Evolutionary conservation across 1,140 invertebrate genomes (phyloP).

Genomic region (Achatina immaculata): DNA sequence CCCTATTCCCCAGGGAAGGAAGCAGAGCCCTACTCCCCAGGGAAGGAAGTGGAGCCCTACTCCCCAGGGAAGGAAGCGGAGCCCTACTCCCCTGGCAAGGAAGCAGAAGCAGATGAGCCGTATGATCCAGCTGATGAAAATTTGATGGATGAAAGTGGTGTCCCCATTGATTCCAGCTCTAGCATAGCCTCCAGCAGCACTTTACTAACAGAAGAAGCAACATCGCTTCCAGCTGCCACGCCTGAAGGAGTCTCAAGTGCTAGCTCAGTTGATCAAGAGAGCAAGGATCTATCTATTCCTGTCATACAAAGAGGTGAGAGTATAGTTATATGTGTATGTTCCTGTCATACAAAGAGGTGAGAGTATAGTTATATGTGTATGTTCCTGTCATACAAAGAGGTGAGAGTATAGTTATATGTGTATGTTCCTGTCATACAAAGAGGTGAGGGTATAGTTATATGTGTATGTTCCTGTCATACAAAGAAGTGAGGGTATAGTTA

Average conservation of each 20-base stretch:
- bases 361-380: no score
- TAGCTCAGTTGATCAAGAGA: background rate
- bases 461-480: no score
- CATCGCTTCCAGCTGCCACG: background rate
- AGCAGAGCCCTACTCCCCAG: slow-evolving; percentile 73
- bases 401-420: no score
- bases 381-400: no score
- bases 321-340: background rate
- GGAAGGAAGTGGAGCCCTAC: slow-evolving; percentile 40
- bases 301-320: background rate
- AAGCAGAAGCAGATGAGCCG: slow-evolving; percentile 41
- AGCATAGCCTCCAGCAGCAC: background rate
- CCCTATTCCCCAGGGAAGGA: slow-evolving; percentile 73
- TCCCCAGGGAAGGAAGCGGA: slow-evolving; percentile 39
- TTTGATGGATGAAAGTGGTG: slow-evolving; percentile 60
- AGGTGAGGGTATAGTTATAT: no score
- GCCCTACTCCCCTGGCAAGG: slow-evolving; percentile 39
- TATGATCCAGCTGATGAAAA: slow-evolving; percentile 78
- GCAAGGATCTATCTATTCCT: background rate
- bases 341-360: no score
- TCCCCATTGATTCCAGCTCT: background rate
- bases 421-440: no score
- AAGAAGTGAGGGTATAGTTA: no score
- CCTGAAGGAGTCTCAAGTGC: slow-evolving; percentile 3
- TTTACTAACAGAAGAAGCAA: background rate